Conservation (phyloP, 2,797 vertebrate species). For the Gallirallus australis region DNA sequence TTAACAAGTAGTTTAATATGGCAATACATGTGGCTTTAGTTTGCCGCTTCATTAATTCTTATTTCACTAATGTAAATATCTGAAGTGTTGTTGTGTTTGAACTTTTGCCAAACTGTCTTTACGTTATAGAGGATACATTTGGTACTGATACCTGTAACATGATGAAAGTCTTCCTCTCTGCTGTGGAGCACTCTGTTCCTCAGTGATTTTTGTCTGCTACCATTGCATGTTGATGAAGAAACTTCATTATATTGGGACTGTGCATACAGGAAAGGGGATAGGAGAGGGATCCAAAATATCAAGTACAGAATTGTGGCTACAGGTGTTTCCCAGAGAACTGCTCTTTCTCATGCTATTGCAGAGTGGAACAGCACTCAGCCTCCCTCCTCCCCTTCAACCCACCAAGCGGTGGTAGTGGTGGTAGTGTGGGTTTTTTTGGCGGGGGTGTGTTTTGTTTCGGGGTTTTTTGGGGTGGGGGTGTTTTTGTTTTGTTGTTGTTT, state of each 20-base stretch:
- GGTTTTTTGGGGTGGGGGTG: no score
- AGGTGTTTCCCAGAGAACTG: background rate
- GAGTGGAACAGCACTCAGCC: background rate
- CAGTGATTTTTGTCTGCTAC: background rate
- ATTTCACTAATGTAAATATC: background rate
- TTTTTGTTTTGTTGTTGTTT: no score
- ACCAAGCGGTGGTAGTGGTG: no score
- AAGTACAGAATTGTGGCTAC: background rate
- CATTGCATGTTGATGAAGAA: background rate
- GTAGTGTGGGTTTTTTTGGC: no score
- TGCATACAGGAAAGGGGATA: fast-evolving
- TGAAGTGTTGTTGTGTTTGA: background rate
- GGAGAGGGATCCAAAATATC: background rate
- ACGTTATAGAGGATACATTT: background rate
- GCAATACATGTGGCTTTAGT: background rate
- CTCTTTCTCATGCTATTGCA: background rate
- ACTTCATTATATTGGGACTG: background rate
- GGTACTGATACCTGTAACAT: background rate
- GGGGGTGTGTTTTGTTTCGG: no score
- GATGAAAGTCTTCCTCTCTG: background rate
- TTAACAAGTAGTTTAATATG: background rate
- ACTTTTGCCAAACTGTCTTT: background rate
- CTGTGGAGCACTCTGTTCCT: background rate
- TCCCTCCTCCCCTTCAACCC: no score
- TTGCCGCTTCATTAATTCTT: background rate